phyloP scores from a whole-genome alignment of 64 coral and sea anemone species.

The Trachythela sp. region DNA sequence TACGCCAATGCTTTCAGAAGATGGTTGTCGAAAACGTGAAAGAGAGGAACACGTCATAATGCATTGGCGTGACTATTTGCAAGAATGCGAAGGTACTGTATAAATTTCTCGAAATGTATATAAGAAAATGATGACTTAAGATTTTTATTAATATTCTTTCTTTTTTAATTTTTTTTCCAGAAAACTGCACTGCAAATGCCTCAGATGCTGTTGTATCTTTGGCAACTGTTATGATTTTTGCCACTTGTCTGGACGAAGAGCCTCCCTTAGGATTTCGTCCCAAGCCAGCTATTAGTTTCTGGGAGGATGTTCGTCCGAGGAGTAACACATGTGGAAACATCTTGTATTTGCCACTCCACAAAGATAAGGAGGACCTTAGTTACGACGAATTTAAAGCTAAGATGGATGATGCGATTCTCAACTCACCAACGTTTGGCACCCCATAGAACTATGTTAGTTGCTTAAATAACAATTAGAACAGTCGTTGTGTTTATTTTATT shows the following conservation, averaged over 20 bases:
- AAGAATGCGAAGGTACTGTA: not conserved
- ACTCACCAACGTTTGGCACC: not conserved
- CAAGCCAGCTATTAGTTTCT: not conserved
- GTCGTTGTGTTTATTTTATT: not conserved
- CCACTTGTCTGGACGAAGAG: not conserved
- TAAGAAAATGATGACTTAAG: not conserved
- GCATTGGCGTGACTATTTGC: conserved; percentile 8
- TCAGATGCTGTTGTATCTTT: not conserved
- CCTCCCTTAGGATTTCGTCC: not conserved
- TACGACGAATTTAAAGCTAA: not conserved
- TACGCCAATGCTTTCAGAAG: not conserved
- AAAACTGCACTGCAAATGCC: not conserved
- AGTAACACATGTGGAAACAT: not conserved
- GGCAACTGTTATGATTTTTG: not conserved
- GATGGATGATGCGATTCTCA: conserved; percentile 12
- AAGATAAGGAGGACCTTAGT: not conserved
- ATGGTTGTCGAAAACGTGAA: not conserved
- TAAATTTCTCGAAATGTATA: not conserved
- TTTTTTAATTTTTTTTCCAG: not conserved
- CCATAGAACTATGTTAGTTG: not conserved
- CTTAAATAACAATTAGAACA: not conserved
- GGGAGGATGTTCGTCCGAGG: not conserved
- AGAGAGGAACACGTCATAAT: not conserved
- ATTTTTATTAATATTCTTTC: not conserved
- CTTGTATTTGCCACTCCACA: not conserved